Conservation (phyloP, 2,888 invertebrate genomes). For the Phoenoteleia sp. region DNA sequence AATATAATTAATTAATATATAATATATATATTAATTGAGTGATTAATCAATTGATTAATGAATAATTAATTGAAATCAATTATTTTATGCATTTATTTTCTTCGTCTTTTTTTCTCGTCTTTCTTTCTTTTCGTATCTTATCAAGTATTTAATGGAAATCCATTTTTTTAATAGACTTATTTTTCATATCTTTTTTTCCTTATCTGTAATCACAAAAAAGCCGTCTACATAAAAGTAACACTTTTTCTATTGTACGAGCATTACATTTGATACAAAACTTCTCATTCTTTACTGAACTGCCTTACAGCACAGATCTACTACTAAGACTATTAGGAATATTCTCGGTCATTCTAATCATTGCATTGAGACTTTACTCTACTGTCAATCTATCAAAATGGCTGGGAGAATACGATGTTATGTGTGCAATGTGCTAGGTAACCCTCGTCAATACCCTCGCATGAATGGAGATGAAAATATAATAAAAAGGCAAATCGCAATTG, state of each 20-base stretch:
- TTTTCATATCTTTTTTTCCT: neutral
- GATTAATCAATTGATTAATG: conserved; percentile 39
- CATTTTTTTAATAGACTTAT: neutral
- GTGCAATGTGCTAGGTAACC: neutral
- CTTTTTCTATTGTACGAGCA: neutral
- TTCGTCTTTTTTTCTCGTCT: neutral
- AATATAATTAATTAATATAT: too few species aligned
- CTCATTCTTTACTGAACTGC: neutral
- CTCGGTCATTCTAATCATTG: neutral
- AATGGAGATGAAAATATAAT: neutral
- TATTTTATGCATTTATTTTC: conserved; percentile 9
- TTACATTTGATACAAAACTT: neutral
- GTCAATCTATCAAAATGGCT: neutral
- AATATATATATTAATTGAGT: too few species aligned
- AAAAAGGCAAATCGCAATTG: conserved; percentile 2
- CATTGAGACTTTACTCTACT: neutral
- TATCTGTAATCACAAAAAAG: neutral
- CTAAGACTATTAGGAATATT: neutral
- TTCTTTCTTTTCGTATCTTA: neutral
- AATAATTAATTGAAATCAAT: conserved; percentile 40
- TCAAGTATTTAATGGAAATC: neutral
- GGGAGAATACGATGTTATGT: neutral
- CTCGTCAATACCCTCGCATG: neutral
- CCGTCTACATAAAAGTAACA: neutral
- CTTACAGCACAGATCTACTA: neutral